phyloP scores from a whole-genome alignment of 2,888 invertebrate genomes.

The Cactoblastis cactorum region DNA sequence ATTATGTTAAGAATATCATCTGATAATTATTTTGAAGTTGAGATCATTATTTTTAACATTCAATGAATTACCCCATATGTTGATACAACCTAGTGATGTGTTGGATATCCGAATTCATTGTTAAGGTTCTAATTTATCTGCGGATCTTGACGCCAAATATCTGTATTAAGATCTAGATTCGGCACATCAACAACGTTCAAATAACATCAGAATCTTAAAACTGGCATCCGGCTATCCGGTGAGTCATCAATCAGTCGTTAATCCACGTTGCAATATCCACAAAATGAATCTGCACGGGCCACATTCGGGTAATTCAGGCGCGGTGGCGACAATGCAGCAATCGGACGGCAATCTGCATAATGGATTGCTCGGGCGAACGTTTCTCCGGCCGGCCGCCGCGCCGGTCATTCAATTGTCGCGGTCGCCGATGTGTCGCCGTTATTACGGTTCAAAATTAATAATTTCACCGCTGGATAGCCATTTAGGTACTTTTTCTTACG shows the following conservation, averaged over 20 bases:
- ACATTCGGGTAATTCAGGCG: constrained; percentile 48
- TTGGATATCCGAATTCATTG: too few relatives aligned
- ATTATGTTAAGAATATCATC: too few relatives aligned
- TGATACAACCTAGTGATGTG: too few relatives aligned
- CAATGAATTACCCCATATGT: too few relatives aligned
- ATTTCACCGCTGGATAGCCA: constrained; percentile 41
- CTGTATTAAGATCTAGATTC: too few relatives aligned
- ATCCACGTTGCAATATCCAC: constrained; percentile 66
- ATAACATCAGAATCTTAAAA: neutral
- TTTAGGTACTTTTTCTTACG: neutral
- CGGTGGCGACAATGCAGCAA: constrained; percentile 73
- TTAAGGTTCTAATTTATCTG: too few relatives aligned
- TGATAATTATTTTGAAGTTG: too few relatives aligned
- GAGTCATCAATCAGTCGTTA: constrained; percentile 69
- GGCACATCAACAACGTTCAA: neutral
- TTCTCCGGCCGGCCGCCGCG: constrained; percentile 38
- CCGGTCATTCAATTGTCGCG: constrained; percentile 75
- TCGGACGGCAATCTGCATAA: constrained; percentile 77
- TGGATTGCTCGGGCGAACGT: constrained; percentile 73
- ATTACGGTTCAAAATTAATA: constrained; percentile 71
- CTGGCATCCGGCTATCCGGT: neutral
- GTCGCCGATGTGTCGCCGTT: constrained; percentile 69
- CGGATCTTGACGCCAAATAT: too few relatives aligned
- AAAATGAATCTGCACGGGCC: constrained; percentile 41
- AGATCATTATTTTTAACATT: too few relatives aligned